Evolutionary conservation across 2,888 invertebrate genomes (phyloP).

Genomic region (Bugulina stolonifera): DNA sequence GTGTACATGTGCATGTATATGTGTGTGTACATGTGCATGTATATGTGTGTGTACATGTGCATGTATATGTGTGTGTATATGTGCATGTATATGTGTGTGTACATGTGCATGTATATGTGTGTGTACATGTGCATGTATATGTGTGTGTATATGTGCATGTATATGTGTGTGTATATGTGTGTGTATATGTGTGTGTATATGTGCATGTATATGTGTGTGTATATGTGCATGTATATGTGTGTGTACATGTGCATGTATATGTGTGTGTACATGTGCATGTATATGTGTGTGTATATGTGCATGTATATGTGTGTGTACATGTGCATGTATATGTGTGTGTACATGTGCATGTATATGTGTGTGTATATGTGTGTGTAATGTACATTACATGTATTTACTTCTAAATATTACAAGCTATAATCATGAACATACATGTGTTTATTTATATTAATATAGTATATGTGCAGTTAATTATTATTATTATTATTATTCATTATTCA

Average conservation of each 20-base stretch:
- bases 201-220: not conserved
- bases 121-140: too few relatives aligned
- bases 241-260: conserved; percentile 19
- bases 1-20: too few relatives aligned
- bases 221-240: not conserved
- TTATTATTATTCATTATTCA: too few relatives aligned
- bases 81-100: too few relatives aligned
- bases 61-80: too few relatives aligned
- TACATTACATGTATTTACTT: not conserved
- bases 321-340: conserved; percentile 13
- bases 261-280: conserved; percentile 4
- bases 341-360: conserved; percentile 17
- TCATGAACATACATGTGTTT: not conserved
- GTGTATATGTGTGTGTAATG: not conserved
- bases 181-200: not conserved
- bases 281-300: conserved; percentile 17
- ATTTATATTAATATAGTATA: not conserved
- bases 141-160: too few relatives aligned
- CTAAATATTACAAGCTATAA: not conserved
- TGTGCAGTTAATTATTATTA: too few relatives aligned
- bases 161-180: not conserved
- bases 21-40: too few relatives aligned
- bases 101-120: too few relatives aligned
- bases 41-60: too few relatives aligned
- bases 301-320: conserved; percentile 10